phyloP scores from a whole-genome alignment of 1,140 invertebrate species.

The Gonioctena quinquepunctata region DNA sequence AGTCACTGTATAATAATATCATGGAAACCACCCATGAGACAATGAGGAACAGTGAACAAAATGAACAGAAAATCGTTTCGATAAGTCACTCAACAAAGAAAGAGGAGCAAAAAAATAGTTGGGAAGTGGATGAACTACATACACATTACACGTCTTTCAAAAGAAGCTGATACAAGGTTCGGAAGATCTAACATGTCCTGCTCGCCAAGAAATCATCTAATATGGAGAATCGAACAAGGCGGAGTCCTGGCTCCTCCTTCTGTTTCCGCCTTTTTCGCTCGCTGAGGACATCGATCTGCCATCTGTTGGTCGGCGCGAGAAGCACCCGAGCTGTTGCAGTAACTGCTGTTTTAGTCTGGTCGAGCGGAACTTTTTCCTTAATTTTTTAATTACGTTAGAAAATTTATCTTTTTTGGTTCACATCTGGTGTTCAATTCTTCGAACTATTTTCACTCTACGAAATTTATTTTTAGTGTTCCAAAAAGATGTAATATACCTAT shows the following conservation, averaged over 20 bases:
- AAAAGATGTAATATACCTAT: too few relatives aligned
- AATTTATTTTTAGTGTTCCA: too few relatives aligned
- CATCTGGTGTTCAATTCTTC: too few relatives aligned
- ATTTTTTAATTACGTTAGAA: too few relatives aligned
- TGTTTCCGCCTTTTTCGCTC: constrained; percentile 28
- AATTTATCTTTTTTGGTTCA: neutral
- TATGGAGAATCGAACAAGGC: constrained; percentile 39
- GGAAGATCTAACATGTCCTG: constrained; percentile 47
- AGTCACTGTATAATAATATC: too few relatives aligned
- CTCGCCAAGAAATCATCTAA: constrained; percentile 49
- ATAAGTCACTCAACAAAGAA: constrained; percentile 17
- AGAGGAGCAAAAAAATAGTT: constrained; percentile 29
- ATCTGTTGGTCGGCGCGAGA: constrained; percentile 40
- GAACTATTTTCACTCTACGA: too few relatives aligned
- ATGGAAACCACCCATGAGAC: too few relatives aligned
- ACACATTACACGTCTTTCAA: constrained; percentile 19
- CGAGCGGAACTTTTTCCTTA: too few relatives aligned
- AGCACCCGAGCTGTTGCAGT: constrained; percentile 23
- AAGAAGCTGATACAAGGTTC: constrained; percentile 37
- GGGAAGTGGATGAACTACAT: constrained; percentile 16
- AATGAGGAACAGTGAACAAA: too few relatives aligned
- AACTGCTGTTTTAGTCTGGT: constrained; percentile 37
- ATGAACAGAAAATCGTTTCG: too few relatives aligned
- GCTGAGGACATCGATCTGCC: constrained; percentile 36
- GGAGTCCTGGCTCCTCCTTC: constrained; percentile 39